Evolutionary conservation across 2,888 invertebrate species (phyloP).

Genomic region (Alsophila aescularia): DNA sequence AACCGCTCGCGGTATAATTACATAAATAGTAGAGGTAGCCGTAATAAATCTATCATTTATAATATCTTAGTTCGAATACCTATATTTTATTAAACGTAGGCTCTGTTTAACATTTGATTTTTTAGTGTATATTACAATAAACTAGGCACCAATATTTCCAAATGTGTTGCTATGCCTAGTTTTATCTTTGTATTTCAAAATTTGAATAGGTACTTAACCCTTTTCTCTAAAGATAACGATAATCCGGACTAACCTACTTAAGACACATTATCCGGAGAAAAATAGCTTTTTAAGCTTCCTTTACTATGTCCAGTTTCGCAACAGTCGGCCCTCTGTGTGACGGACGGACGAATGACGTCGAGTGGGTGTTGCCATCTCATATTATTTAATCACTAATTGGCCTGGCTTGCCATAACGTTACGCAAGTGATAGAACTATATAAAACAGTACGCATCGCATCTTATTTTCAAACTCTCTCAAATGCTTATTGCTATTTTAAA

Average conservation of each 20-base stretch:
- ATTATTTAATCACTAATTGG: constrained; percentile 37
- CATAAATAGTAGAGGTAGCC: no score
- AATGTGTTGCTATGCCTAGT: no score
- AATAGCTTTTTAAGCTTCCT: constrained; percentile 23
- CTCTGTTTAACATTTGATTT: no score
- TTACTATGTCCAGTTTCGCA: constrained; percentile 22
- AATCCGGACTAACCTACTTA: constrained; percentile 12
- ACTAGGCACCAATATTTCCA: no score
- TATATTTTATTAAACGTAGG: no score
- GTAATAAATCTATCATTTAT: no score
- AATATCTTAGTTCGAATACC: no score
- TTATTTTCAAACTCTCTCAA: no score
- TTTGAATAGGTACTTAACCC: neutral
- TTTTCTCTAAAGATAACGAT: neutral
- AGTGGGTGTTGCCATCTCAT: constrained; percentile 37
- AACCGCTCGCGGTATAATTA: no score
- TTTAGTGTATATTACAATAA: no score
- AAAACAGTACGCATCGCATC: constrained; percentile 1
- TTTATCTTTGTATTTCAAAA: no score
- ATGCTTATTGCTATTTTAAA: no score
- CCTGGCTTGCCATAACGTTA: constrained; percentile 29
- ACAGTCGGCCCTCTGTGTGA: constrained; percentile 21
- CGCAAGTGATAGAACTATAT: constrained; percentile 26
- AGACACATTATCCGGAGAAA: constrained; percentile 3
- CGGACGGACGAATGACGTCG: constrained; percentile 30